These are phyloP conservation scores for Haliclona indistincta DNA, from an alignment of 37 sponge, comb jelly and placozoan genomes.

Conservation along the genomic window DNA sequence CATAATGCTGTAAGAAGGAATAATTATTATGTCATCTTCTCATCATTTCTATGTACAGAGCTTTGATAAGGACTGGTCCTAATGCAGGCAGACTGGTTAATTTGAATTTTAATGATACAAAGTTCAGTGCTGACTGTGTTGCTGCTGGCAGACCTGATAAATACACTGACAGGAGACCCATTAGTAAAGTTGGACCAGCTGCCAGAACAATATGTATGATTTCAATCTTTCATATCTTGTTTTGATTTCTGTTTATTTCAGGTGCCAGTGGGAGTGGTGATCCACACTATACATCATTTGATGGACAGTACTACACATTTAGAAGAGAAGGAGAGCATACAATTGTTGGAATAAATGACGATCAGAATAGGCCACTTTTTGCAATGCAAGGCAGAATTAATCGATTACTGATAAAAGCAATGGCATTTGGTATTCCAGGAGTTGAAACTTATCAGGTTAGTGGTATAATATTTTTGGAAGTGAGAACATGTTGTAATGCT, in stretches of 20 bases:
- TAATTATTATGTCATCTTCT: too few relatives aligned
- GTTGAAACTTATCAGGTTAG: too few relatives aligned
- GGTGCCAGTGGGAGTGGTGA: neutral
- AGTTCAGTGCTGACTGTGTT: neutral
- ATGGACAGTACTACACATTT: neutral
- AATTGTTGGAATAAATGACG: neutral
- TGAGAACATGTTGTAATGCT: too few relatives aligned
- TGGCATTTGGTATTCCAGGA: too few relatives aligned
- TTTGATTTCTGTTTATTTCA: neutral
- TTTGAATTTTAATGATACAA: neutral
- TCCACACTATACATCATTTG: slow-evolving; percentile 10
- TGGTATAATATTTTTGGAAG: too few relatives aligned
- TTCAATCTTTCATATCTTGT: neutral
- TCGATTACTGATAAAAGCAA: too few relatives aligned
- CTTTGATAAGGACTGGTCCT: too few relatives aligned
- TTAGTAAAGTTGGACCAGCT: neutral
- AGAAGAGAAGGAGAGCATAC: slow-evolving; percentile 1
- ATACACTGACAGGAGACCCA: neutral
- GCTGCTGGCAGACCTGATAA: neutral
- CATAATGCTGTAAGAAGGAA: too few relatives aligned
- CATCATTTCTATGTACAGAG: too few relatives aligned
- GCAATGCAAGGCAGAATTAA: too few relatives aligned
- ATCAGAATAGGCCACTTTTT: too few relatives aligned
- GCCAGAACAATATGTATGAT: neutral
- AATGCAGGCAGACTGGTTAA: too few relatives aligned